phyloP scores from a whole-genome alignment of 2,888 invertebrate species.

The Tyria jacobaeae region DNA sequence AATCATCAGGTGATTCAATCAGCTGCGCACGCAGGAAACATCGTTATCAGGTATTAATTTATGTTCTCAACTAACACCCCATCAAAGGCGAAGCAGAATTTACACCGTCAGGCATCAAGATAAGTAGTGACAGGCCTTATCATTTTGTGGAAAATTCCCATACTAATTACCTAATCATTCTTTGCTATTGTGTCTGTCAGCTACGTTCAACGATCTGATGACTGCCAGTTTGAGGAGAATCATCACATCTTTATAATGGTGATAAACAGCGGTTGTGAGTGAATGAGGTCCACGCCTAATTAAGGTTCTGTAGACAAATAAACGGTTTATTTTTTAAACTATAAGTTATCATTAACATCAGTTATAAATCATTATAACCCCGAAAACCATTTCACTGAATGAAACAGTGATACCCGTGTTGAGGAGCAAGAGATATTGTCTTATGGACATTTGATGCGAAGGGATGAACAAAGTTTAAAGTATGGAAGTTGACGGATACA shows the following conservation, averaged over 20 bases:
- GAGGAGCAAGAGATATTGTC: too few relatives aligned
- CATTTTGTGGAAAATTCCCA: slow-evolving; percentile 66
- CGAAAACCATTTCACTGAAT: too few relatives aligned
- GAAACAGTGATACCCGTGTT: too few relatives aligned
- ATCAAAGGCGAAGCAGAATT: slow-evolving; percentile 34
- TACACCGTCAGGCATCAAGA: slow-evolving; percentile 38
- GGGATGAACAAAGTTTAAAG: too few relatives aligned
- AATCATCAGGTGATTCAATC: slow-evolving; percentile 21
- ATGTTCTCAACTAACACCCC: slow-evolving; percentile 18
- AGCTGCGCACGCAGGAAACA: slow-evolving; percentile 46
- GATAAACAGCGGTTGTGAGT: not conserved
- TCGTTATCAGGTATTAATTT: slow-evolving; percentile 43
- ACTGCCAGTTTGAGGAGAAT: slow-evolving; percentile 9
- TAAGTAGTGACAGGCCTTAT: slow-evolving; percentile 45
- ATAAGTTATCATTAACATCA: not conserved
- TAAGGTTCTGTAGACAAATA: not conserved
- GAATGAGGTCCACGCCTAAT: not conserved
- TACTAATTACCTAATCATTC: slow-evolving; percentile 47
- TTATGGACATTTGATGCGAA: too few relatives aligned
- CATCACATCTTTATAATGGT: slow-evolving; percentile 12
- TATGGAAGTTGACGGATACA: too few relatives aligned
- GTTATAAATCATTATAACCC: too few relatives aligned
- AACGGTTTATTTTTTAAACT: not conserved
- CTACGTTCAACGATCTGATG: slow-evolving; percentile 7
- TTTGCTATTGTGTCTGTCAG: slow-evolving; percentile 14